phyloP scores from a whole-genome alignment of 2,888 invertebrate genomes.

The Molanna angustata region DNA sequence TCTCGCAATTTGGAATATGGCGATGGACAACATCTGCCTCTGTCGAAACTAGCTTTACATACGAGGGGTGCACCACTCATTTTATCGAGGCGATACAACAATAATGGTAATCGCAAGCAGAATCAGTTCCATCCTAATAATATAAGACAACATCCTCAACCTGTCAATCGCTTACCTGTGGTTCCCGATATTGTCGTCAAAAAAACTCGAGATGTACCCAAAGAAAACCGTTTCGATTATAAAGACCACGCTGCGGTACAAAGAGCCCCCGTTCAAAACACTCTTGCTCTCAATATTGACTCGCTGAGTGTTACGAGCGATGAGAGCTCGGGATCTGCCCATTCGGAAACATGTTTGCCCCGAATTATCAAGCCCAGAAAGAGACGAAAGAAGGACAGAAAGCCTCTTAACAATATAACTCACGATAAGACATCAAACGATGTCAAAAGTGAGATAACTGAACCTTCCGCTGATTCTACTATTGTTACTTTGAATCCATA shows the following conservation, averaged over 20 bases:
- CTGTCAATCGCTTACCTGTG: conserved; percentile 36
- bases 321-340: conserved; percentile 66
- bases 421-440: conserved; percentile 14
- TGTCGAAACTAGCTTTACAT: conserved; percentile 76
- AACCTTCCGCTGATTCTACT: conserved; percentile 17
- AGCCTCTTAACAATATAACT: conserved; percentile 56
- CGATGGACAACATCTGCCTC: conserved; percentile 47
- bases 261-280: conserved; percentile 38
- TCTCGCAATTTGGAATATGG: conserved; percentile 37
- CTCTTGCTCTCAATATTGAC: conserved; percentile 58
- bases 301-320: conserved; percentile 73
- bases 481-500: conserved; percentile 37
- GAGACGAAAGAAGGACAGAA: conserved; percentile 85
- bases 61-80: conserved; percentile 85
- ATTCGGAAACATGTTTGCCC: conserved; percentile 75
- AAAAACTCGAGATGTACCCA: conserved; percentile 43
- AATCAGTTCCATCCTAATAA: conserved; percentile 18
- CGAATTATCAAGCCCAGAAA: conserved; percentile 88
- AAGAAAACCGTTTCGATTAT: conserved; percentile 42
- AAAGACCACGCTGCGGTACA: conserved; percentile 36
- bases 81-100: conserved; percentile 62
- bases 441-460: conserved; percentile 26
- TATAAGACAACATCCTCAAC: conserved; percentile 23
- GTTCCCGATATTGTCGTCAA: conserved; percentile 42
- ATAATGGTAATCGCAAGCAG: conserved; percentile 31